Evolutionary conservation across 1,140 invertebrate species (phyloP).

Genomic region (Araneus ventricosus): DNA sequence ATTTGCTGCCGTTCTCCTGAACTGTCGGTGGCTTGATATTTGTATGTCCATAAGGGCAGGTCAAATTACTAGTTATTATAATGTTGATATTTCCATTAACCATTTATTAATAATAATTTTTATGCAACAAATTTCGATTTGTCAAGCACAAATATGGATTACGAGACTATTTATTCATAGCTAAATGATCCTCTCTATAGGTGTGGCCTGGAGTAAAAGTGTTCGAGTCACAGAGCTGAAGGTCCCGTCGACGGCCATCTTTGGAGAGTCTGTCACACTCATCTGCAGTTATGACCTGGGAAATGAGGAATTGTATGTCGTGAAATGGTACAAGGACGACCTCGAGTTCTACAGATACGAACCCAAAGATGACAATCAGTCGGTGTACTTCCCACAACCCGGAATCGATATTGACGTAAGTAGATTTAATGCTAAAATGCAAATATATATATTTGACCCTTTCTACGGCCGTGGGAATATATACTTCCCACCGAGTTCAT

Average conservation of each 20-base stretch:
- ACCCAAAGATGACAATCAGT: conserved; percentile 53
- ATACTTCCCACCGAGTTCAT: no score
- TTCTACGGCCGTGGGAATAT: no score
- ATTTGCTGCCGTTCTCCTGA: no score
- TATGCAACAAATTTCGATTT: no score
- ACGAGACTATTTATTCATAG: neutral
- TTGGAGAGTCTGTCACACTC: conserved; percentile 77
- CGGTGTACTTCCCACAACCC: conserved; percentile 68
- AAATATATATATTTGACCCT: no score
- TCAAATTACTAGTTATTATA: no score
- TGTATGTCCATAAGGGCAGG: no score
- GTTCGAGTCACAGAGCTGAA: conserved; percentile 71
- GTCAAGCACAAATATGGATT: neutral
- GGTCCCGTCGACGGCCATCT: conserved; percentile 72
- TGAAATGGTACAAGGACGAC: conserved; percentile 77
- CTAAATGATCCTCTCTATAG: neutral
- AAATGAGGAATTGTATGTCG: conserved; percentile 79
- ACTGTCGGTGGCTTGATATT: no score
- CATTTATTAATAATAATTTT: no score
- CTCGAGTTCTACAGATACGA: conserved; percentile 76
- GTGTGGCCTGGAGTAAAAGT: conserved; percentile 42
- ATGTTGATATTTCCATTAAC: no score
- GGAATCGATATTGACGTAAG: conserved; percentile 77
- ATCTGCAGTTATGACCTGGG: conserved; percentile 80
- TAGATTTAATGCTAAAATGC: neutral